Base-by-base conservation (phyloP, 23 tunicate species). In the Aplidium turbinatum region DNA sequence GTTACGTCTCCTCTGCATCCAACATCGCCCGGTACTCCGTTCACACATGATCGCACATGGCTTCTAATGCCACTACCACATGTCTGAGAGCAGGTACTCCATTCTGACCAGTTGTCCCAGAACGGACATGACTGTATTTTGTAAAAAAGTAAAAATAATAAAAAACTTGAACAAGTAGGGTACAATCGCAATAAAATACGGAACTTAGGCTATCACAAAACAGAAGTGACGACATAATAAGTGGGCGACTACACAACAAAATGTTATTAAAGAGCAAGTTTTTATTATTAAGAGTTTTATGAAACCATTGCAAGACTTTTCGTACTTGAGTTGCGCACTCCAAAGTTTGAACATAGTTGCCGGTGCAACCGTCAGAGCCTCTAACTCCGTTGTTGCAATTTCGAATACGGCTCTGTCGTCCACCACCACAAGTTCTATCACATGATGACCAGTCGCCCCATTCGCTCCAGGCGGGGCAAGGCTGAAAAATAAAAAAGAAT, bases 31-130 rank as follows among this genome's bases (percentile, higher is more conserved):
- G 85, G 90, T 20, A 29, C 26, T 1, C 97, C 97, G 38, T 81
- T 76, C 68, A 63, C 71, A 58, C 97, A 91, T 1, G 78, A 68
- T 36, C 97, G 65, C 33, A 50, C 31, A 35, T 70, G 82, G 16
- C 60, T 58, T 39, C 91, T 65, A 2, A 13, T 20, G 30, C 97
- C 97, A 34, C 75, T 58, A 21, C 97, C 97, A 68, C 97, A 91
- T 33, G 82, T 46, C 22, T 46, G 68, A 9, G 56, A 28, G 52
- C 97, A 91, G 18, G 51, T 73, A 0, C 66, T 72, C 78, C 84
- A 91, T 23, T 63, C 72, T 24, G 76, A 30, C 97, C 97, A 91
- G 46, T 83, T 48, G 39, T 72, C 32, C 97, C 97, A 91, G 75
- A 45, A 84, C 22, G 97, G 97, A 58, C 97, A 91, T 0, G 77